Conservation (phyloP, 2,113 vertebrate species). For the Lepidothrix coronata region DNA sequence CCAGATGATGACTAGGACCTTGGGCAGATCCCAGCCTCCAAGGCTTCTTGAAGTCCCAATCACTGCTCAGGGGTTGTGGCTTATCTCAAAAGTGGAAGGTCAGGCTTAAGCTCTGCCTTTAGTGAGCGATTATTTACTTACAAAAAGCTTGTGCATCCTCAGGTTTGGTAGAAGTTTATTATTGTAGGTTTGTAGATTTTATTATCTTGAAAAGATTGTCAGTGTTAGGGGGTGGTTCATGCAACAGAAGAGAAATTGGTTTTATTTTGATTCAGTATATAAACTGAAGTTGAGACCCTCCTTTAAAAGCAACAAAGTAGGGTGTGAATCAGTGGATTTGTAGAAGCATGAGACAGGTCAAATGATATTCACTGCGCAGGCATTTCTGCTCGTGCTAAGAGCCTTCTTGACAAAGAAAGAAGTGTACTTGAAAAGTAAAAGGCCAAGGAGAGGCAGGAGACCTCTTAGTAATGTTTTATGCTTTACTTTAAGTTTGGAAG, state of each 20-base stretch:
- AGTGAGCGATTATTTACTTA: not conserved
- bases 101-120: not conserved
- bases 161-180: not conserved
- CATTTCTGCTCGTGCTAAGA: not conserved
- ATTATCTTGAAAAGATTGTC: not conserved
- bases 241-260: not conserved
- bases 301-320: not conserved
- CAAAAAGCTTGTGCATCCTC: not conserved
- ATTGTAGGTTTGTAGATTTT: not conserved
- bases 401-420: not conserved
- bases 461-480: not conserved
- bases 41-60: not conserved
- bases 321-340: not conserved
- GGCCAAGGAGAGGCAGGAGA: not conserved
- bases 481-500: not conserved
- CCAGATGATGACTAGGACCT: not conserved
- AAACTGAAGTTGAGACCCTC: not conserved
- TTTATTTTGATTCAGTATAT: not conserved
- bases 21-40: not conserved
- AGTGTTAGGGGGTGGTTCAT: accelerated
- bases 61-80: not conserved
- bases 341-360: not conserved
- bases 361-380: not conserved
- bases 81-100: not conserved
- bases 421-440: not conserved